A percentile compares a stretch with the other conserved stretches of the same genome.
Evolutionary conservation across 2,797 vertebrate species (phyloP).

Genomic region (Atherinosoma microstoma): DNA sequence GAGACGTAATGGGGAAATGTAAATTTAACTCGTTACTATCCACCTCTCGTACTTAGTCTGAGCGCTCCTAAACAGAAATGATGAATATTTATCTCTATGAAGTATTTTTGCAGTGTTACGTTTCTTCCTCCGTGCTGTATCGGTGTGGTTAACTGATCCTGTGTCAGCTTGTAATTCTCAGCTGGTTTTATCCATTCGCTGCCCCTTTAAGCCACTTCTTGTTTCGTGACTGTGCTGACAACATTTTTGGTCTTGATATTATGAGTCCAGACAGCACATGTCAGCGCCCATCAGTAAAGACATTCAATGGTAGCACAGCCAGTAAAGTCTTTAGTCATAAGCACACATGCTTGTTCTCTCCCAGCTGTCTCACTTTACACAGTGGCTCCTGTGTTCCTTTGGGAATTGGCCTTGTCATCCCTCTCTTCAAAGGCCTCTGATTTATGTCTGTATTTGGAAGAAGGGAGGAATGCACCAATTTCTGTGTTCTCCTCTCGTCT

Average conservation of each 20-base stretch:
- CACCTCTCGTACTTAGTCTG: background rate
- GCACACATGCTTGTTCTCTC: constrained; percentile 57
- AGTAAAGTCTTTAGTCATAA: constrained; percentile 60
- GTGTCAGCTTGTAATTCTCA: background rate
- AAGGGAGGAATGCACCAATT: constrained; percentile 48
- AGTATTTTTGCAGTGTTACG: background rate
- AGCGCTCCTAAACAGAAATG: background rate
- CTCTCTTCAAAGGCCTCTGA: constrained; percentile 76
- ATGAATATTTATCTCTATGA: background rate
- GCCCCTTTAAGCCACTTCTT: constrained; percentile 17
- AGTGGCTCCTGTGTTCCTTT: constrained; percentile 71
- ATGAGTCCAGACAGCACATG: constrained; percentile 65
- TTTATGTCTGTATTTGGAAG: constrained; percentile 72
- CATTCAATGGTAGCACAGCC: constrained; percentile 51
- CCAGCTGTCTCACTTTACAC: constrained; percentile 78
- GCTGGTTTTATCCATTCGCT: constrained; percentile 7
- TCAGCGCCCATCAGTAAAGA: constrained; percentile 72
- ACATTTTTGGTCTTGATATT: constrained; percentile 48
- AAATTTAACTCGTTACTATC: too few species aligned
- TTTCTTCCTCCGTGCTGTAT: background rate
- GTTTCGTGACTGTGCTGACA: constrained; percentile 45
- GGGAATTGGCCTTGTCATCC: constrained; percentile 72
- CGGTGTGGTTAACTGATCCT: background rate
- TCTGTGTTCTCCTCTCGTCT: constrained; percentile 25
- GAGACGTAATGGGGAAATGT: too few species aligned